Percentiles rank a stretch among this genome's conserved stretches.
Evolutionary conservation across 23 tunicate genomes (phyloP).

Genomic region (Phallusia fumigata): DNA sequence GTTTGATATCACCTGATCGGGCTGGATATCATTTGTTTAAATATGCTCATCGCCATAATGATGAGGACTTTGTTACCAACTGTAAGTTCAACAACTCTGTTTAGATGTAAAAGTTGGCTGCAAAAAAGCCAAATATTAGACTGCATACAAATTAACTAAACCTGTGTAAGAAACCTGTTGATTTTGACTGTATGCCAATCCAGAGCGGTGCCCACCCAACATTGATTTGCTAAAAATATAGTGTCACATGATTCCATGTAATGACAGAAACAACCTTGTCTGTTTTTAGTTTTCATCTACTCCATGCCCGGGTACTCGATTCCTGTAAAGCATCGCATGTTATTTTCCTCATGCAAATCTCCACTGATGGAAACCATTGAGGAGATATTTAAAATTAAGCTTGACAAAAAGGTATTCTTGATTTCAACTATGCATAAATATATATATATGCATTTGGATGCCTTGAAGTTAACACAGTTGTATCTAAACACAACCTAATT

Average conservation of each 20-base stretch:
- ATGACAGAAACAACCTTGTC: neutral
- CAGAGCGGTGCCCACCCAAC: no score
- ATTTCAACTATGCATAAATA: no score
- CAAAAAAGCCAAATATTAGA: no score
- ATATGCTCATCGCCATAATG: slow-evolving; percentile 58
- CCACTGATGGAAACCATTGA: slow-evolving; percentile 44
- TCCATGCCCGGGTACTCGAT: slow-evolving; percentile 83
- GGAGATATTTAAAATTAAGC: slow-evolving; percentile 18
- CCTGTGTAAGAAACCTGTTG: no score
- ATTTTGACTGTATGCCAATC: no score
- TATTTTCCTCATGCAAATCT: slow-evolving; percentile 87
- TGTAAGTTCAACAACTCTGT: neutral
- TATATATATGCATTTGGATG: no score
- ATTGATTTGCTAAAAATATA: no score
- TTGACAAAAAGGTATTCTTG: slow-evolving; percentile 52
- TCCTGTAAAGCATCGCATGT: slow-evolving; percentile 85
- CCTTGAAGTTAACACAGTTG: no score
- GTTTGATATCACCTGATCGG: slow-evolving; percentile 29
- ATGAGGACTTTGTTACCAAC: slow-evolving; percentile 29
- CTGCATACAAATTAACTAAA: no score
- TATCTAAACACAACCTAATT: neutral
- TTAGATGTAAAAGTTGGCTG: no score
- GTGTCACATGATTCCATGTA: no score
- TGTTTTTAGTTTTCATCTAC: slow-evolving; percentile 73
- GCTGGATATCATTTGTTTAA: slow-evolving; percentile 79